phyloP scores from a whole-genome alignment of 1,140 invertebrate species.

The Eriosoma lanigerum region DNA sequence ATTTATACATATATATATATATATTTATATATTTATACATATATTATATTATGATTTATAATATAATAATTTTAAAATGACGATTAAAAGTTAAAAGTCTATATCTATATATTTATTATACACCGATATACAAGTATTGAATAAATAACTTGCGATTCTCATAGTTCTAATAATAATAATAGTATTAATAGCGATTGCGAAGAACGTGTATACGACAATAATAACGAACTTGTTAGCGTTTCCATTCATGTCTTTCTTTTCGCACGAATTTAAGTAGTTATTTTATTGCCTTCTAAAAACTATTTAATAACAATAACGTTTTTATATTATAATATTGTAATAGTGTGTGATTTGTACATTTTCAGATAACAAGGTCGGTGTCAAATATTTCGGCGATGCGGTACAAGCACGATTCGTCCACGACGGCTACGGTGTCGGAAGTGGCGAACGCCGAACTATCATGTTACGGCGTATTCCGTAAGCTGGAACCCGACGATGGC shows the following conservation, averaged over 20 bases:
- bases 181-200: no score
- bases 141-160: no score
- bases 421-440: slow-evolving; percentile 1
- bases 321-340: not conserved
- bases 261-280: not conserved
- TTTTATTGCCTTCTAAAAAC: not conserved
- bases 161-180: no score
- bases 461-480: slow-evolving; percentile 45
- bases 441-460: slow-evolving; percentile 18
- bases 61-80: no score
- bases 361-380: slow-evolving; percentile 45
- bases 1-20: no score
- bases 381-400: slow-evolving; percentile 33
- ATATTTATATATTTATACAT: no score
- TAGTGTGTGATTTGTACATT: not conserved
- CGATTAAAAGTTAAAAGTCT: no score
- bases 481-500: slow-evolving; percentile 23
- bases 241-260: not conserved
- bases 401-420: not conserved
- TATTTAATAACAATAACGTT: not conserved
- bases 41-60: no score
- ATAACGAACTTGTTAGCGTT: not conserved
- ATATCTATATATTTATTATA: no score
- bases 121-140: no score
- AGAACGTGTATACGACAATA: no score